Conservation (phyloP, 2,113 vertebrate species). For the Lates calcarifer region DNA sequence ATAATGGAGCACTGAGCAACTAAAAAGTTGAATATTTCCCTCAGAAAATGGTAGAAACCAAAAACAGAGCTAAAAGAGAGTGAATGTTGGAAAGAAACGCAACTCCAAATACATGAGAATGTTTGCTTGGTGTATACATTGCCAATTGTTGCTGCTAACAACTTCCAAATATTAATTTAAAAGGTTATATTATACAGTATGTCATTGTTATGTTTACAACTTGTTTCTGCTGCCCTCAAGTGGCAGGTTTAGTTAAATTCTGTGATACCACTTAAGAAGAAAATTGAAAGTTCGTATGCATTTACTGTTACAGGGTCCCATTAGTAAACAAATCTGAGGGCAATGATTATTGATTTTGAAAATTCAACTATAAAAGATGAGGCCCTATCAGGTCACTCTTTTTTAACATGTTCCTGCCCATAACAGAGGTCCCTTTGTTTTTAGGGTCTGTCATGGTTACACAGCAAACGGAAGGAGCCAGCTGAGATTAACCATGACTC, state of each 20-base stretch:
- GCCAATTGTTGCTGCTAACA: neutral
- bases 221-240: constrained; percentile 2
- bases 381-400: neutral
- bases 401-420: neutral
- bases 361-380: neutral
- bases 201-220: neutral
- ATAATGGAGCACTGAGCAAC: neutral
- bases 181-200: neutral
- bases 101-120: neutral
- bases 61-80: neutral
- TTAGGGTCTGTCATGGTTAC: constrained; percentile 3
- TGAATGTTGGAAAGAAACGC: neutral
- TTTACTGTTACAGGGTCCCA: neutral
- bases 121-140: neutral
- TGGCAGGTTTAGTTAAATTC: neutral
- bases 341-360: neutral
- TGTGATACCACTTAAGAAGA: neutral
- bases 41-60: neutral
- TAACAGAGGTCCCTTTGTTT: neutral
- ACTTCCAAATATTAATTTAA: neutral
- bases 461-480: constrained; percentile 18
- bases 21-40: neutral
- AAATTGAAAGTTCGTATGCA: neutral
- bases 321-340: neutral
- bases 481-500: constrained; percentile 71